Conservation (phyloP, 2,888 invertebrate species). For the Himalopsyche kuldschensis region DNA sequence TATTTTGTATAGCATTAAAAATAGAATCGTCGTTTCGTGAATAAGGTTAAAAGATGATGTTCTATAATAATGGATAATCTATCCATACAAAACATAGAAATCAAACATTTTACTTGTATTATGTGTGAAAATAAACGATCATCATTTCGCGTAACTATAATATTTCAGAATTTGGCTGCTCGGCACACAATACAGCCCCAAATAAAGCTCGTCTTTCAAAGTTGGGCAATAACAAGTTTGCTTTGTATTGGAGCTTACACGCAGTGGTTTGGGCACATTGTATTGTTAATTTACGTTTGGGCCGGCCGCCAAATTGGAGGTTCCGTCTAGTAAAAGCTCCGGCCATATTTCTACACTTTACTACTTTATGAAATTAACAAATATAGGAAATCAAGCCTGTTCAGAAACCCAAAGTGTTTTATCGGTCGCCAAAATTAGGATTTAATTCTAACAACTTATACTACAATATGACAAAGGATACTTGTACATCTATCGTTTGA, state of each 20-base stretch:
- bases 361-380: background rate
- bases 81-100: background rate
- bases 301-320: conserved; percentile 18
- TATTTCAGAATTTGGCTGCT: background rate
- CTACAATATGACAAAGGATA: no score
- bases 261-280: conserved; percentile 7
- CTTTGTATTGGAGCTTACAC: conserved; percentile 14
- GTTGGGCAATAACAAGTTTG: conserved; percentile 20
- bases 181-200: background rate
- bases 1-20: no score
- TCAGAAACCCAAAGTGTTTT: background rate
- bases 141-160: background rate
- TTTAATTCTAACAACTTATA: background rate
- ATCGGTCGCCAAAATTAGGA: background rate
- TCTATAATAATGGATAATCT: background rate
- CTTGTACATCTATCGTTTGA: no score
- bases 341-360: background rate
- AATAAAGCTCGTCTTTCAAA: conserved; percentile 11
- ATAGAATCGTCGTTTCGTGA: no score
- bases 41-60: no score
- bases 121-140: background rate
- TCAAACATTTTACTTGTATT: background rate
- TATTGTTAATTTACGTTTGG: conserved; percentile 15
- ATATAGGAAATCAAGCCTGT: background rate
- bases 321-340: background rate